phyloP scores from a whole-genome alignment of 2,797 vertebrate species.

The Philypnodon macrostomus region DNA sequence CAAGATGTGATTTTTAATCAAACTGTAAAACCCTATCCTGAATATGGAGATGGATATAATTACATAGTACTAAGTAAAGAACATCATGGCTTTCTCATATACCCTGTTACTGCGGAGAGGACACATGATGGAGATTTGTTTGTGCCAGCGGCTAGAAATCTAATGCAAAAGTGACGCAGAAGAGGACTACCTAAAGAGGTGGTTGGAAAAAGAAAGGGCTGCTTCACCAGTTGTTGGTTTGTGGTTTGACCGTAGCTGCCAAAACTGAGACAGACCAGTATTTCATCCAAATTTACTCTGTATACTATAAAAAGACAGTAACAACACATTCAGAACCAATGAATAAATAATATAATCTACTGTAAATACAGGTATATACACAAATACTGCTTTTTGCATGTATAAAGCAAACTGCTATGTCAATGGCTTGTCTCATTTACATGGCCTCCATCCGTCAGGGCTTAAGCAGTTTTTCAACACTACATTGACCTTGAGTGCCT shows the following conservation, averaged over 20 bases:
- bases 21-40: constrained; percentile 1
- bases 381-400: constrained; percentile 28
- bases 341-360: constrained; percentile 27
- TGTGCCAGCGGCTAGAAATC: constrained; percentile 67
- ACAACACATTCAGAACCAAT: constrained; percentile 20
- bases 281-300: constrained; percentile 68
- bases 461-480: constrained; percentile 98
- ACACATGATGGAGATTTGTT: constrained; percentile 58
- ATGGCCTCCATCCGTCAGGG: constrained; percentile 87
- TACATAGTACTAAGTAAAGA: constrained; percentile 23
- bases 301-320: constrained; percentile 70
- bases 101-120: constrained; percentile 44
- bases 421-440: constrained; percentile 83
- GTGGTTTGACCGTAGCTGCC: constrained; percentile 65
- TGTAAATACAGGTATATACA: too few species aligned
- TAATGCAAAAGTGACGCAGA: constrained; percentile 77
- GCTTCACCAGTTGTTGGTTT: constrained; percentile 60
- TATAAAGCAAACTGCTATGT: constrained; percentile 68
- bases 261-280: constrained; percentile 71
- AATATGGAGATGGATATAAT: constrained; percentile 13
- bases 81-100: constrained; percentile 56
- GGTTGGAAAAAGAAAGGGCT: constrained; percentile 74
- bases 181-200: constrained; percentile 68
- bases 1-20: too few species aligned
- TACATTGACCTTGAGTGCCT: constrained; percentile 98